Evolutionary conservation across 2,888 invertebrate genomes (phyloP), one percentile per base, ranked within the genome.

Genomic region (Himalopsyche japonica): DNA sequence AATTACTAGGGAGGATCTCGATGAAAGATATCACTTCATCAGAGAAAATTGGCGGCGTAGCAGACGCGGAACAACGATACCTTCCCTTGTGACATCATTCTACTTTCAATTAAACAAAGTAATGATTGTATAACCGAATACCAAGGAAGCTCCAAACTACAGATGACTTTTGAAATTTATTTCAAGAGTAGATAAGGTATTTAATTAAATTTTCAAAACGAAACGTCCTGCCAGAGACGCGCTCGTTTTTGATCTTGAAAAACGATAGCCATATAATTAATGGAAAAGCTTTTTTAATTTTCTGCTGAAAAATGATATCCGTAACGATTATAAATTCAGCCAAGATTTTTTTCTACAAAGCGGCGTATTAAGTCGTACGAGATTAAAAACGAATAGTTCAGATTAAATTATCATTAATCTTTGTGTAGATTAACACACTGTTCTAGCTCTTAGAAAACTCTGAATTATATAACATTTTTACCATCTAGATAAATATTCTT

Each of bases 91-190:
- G 15, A 70, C 47, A 82, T 85, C 27, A 30, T 70, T 70, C 64
- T 64, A 47, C 79, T 81, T 81, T 82, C 85, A 85, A 81, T 83
- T 83, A 81, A 57, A 32, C 57, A 49, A 81, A 83, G 30, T 82
- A 83, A 83, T 85, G 83, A 83, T 85, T 85, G 76, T 82, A 76
- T 34, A 70, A 80, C 27, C n/a, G 76, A 83, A 80, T 76, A 34
- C 37, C n/a, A 30, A 76, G 57, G 15, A 24, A 10, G 2, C 24
- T 57, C 30, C 43, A 77, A 77, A 32, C 20, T 77, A 77, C 77
- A 79, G 43, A 79, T 48, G 47, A 30, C n/a, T 79, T 43, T 79
- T 79, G 18, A 79, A 79, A 47, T 79, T 47, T 79, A 79, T 48
- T 79, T 70, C 27, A 15, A 70, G 70, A 70, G 27, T 27, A 70